These are phyloP conservation scores for Simalia tracyae DNA, from an alignment of 2,797 vertebrate genomes.

Conservation along the genomic window DNA sequence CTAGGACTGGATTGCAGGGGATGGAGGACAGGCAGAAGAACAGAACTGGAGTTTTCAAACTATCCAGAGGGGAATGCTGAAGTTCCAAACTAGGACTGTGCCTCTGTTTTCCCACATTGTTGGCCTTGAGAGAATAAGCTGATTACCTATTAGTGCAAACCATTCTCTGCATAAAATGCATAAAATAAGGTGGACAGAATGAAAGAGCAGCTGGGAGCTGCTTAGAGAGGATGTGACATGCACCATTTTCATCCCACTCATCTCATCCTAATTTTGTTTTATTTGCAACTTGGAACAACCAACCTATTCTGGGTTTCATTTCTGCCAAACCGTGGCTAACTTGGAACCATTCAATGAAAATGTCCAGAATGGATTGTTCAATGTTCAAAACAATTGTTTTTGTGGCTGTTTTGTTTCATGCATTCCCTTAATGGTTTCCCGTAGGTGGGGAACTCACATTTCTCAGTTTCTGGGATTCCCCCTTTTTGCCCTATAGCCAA, in stretches of 20 bases:
- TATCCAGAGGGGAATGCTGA: neutral
- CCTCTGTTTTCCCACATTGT: no score
- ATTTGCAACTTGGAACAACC: neutral
- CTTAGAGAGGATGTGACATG: neutral
- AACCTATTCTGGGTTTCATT: neutral
- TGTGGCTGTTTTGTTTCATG: neutral
- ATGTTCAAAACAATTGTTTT: neutral
- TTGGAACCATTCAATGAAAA: neutral
- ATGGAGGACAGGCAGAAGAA: neutral
- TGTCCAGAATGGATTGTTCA: neutral
- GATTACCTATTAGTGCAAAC: no score
- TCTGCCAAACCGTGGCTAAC: neutral
- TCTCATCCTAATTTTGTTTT: neutral
- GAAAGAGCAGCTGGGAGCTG: neutral
- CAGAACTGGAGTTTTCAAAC: neutral
- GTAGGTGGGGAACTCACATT: no score
- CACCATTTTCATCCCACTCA: neutral
- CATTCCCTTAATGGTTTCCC: neutral
- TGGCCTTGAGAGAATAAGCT: no score
- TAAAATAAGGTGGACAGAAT: neutral
- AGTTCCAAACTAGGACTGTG: neutral
- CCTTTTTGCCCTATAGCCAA: neutral
- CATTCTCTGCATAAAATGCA: no score
- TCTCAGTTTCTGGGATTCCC: neutral
- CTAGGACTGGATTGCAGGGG: rapidly evolving